phyloP scores from a whole-genome alignment of 2,888 invertebrate species.

The Archips crataeganus region DNA sequence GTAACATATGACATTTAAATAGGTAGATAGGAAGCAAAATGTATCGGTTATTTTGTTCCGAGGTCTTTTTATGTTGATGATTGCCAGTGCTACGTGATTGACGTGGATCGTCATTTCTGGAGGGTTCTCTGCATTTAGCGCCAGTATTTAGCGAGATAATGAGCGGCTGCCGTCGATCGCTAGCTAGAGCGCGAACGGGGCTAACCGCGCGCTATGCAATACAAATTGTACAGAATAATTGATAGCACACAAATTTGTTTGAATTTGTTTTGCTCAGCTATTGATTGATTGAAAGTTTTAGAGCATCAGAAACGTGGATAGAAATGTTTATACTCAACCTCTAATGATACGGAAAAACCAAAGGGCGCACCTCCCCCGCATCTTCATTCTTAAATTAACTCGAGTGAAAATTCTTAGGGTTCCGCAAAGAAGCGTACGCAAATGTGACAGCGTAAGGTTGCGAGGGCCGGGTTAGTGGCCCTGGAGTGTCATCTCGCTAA shows the following conservation, averaged over 20 bases:
- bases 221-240: conserved; percentile 67
- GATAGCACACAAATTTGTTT: conserved; percentile 53
- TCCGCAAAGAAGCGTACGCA: conserved; percentile 53
- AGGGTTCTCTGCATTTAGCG: conserved; percentile 35
- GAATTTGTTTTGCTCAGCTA: conserved; percentile 45
- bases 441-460: conserved; percentile 57
- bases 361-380: conserved; percentile 21
- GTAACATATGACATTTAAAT: neutral
- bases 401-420: conserved; percentile 36
- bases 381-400: conserved; percentile 40
- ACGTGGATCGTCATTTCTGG: conserved; percentile 32
- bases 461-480: conserved; percentile 70
- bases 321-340: conserved; percentile 8
- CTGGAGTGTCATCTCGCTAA: conserved; percentile 77
- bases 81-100: conserved; percentile 12
- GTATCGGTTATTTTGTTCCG: neutral
- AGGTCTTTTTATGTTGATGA: conserved; percentile 6
- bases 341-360: conserved; percentile 33
- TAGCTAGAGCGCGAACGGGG: conserved; percentile 51
- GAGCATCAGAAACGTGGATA: neutral
- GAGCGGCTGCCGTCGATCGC: conserved; percentile 53
- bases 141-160: conserved; percentile 49
- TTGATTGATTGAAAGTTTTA: conserved; percentile 9
- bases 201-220: conserved; percentile 58
- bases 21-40: neutral